Conservation (phyloP, 2,113 vertebrate genomes). For the Otocyon megalotis region DNA sequence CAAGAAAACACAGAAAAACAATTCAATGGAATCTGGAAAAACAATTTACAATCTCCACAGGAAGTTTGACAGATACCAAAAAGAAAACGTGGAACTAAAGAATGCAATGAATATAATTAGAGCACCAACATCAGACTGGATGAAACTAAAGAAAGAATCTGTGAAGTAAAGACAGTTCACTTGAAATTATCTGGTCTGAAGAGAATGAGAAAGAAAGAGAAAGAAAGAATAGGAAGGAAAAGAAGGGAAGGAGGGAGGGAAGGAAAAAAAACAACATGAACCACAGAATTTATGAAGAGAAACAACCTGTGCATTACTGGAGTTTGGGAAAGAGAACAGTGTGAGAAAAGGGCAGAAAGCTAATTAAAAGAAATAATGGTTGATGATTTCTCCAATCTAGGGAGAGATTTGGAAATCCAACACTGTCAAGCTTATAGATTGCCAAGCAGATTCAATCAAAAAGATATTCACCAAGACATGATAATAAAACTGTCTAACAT, state of each 20-base stretch:
- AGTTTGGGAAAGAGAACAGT: background rate
- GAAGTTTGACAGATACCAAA: background rate
- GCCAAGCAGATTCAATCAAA: background rate
- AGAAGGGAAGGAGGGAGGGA: background rate
- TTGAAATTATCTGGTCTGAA: background rate
- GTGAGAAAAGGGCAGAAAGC: background rate
- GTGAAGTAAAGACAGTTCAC: background rate
- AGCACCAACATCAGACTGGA: background rate
- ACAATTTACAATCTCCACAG: background rate
- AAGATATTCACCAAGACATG: background rate
- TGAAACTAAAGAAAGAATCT: background rate
- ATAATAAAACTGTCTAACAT: background rate
- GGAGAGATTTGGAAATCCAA: background rate
- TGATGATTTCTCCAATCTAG: background rate
- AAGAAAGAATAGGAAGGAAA: background rate
- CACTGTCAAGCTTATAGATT: background rate
- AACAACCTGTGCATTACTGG: background rate
- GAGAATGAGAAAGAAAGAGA: background rate
- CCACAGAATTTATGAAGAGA: background rate
- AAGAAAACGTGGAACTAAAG: background rate
- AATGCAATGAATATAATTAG: background rate
- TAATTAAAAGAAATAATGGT: background rate
- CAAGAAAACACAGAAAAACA: background rate
- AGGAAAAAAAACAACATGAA: background rate
- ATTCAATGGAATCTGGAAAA: background rate